A percentile compares a stretch with the other conserved stretches of the same genome.
phyloP scores from a whole-genome alignment of 2,113 vertebrate genomes.

The Alexandromys fortis region DNA sequence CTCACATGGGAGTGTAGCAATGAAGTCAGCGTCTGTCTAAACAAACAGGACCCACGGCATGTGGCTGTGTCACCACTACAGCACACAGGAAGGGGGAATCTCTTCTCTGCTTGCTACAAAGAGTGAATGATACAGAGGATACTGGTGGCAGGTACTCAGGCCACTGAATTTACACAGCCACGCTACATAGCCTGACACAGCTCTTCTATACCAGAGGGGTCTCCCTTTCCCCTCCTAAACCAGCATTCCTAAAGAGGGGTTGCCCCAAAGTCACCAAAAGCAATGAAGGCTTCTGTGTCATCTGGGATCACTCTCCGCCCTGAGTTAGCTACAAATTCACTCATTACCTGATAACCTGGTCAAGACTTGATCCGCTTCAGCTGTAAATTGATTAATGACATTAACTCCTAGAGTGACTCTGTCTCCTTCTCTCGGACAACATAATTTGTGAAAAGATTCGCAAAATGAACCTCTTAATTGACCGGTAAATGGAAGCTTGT shows the following conservation, averaged over 20 bases:
- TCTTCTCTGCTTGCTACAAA: background rate
- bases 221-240: background rate
- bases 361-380: background rate
- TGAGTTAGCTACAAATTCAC: background rate
- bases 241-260: background rate
- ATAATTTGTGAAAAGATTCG: slow-evolving; percentile 14
- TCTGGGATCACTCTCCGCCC: background rate
- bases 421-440: slow-evolving; percentile 28
- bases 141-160: background rate
- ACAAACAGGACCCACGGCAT: background rate
- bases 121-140: background rate
- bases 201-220: background rate
- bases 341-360: background rate
- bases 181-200: background rate
- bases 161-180: background rate
- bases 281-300: background rate
- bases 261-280: background rate
- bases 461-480: background rate
- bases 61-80: background rate
- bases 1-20: background rate
- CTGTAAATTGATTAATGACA: background rate
- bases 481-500: background rate
- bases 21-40: background rate
- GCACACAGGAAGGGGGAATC: background rate
- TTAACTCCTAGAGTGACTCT: background rate